A percentile compares a stretch with the other conserved stretches of the same genome.
Conservation (phyloP, 2,113 vertebrate species). For the Asarcornis scutulata region DNA sequence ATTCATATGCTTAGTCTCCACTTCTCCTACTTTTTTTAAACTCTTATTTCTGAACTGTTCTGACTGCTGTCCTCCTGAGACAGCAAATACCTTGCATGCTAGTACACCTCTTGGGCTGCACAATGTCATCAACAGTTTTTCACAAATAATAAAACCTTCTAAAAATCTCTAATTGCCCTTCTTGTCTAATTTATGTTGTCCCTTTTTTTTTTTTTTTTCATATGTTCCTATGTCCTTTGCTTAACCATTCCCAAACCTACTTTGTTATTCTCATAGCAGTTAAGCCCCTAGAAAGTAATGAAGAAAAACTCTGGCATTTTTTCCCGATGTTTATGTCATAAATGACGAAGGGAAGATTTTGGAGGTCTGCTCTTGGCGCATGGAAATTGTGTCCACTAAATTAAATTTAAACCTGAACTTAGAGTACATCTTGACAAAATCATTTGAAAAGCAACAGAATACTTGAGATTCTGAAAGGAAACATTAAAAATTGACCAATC, state of each 20-base stretch:
- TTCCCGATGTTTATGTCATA: not conserved
- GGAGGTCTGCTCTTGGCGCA: not conserved
- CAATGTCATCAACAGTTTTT: not conserved
- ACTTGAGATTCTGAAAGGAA: not conserved
- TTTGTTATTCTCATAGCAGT: not conserved
- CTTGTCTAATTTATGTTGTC: not conserved
- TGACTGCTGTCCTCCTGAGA: not conserved
- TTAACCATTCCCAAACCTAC: not conserved
- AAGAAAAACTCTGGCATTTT: not conserved
- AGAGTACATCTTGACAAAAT: not conserved
- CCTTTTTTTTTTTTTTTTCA: not conserved
- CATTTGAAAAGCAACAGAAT: not conserved
- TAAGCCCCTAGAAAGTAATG: not conserved
- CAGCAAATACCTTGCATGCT: not conserved
- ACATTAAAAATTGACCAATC: not conserved
- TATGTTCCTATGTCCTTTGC: not conserved
- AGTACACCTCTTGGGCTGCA: not conserved
- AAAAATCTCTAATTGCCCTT: not conserved
- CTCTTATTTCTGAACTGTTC: not conserved
- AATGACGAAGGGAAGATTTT: not conserved
- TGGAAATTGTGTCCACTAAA: not conserved
- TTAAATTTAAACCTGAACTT: not conserved
- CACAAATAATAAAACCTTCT: not conserved
- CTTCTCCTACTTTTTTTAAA: not conserved
- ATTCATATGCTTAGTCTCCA: not conserved